phyloP scores from a whole-genome alignment of 2,797 vertebrate genomes.

The Ctenopoma multispine region DNA sequence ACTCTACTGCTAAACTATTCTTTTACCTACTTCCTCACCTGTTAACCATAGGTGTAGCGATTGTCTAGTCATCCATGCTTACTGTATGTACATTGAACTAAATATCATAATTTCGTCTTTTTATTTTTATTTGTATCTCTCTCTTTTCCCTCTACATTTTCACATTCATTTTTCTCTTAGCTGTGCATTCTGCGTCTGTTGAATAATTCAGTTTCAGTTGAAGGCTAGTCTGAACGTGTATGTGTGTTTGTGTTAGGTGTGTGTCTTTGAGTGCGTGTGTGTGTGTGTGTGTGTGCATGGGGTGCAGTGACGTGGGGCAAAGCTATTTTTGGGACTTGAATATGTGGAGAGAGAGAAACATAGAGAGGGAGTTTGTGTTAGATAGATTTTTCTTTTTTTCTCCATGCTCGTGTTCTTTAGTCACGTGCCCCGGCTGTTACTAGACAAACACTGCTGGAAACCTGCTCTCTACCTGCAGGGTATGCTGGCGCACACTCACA shows the following conservation, averaged over 20 bases:
- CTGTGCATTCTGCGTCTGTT: constrained; percentile 65
- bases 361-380: constrained; percentile 60
- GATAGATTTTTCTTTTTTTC: constrained; percentile 63
- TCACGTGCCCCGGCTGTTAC: constrained; percentile 71
- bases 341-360: constrained; percentile 64
- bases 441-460: constrained; percentile 63
- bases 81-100: background rate
- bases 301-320: constrained; percentile 59
- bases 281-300: constrained; percentile 10
- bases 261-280: constrained; percentile 33
- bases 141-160: constrained; percentile 35
- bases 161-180: constrained; percentile 53
- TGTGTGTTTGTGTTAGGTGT: constrained; percentile 28
- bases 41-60: background rate
- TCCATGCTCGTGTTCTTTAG: constrained; percentile 52
- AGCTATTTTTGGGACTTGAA: constrained; percentile 72
- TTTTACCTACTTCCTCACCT: background rate
- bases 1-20: too few species aligned
- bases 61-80: background rate
- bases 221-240: constrained; percentile 49
- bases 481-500: constrained; percentile 39
- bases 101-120: constrained; percentile 7
- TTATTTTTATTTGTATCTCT: constrained; percentile 2
- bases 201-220: constrained; percentile 73
- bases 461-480: constrained; percentile 57